Evolutionary conservation across 2,888 invertebrate genomes (phyloP).

Genomic region (Smittia sp.): DNA sequence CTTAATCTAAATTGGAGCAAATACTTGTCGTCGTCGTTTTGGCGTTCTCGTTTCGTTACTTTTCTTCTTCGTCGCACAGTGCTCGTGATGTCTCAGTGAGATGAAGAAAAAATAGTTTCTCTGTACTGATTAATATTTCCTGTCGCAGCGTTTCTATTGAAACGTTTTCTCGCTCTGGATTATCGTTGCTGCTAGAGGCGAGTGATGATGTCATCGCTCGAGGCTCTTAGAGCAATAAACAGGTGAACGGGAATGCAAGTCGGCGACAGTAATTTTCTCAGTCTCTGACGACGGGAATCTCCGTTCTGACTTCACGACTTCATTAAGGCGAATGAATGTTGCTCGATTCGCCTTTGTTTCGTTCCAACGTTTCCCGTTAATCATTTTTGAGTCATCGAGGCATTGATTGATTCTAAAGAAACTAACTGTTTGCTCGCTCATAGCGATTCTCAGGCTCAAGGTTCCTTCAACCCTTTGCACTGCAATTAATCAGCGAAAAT

Average conservation of each 20-base stretch:
- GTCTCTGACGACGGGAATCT: not conserved
- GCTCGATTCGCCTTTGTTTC: slow-evolving; percentile 28
- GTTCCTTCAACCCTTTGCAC: not conserved
- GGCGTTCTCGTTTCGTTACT: slow-evolving; percentile 32
- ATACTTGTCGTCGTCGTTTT: slow-evolving; percentile 34
- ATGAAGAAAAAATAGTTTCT: slow-evolving; percentile 19
- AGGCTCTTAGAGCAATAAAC: not conserved
- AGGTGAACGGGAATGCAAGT: not conserved
- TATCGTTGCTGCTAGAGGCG: not conserved
- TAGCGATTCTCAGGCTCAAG: too few relatives aligned
- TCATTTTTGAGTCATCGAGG: slow-evolving; percentile 27
- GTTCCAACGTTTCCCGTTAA: slow-evolving; percentile 34
- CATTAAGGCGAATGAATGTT: slow-evolving; percentile 31
- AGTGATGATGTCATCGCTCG: slow-evolving; percentile 8
- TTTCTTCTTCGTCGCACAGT: slow-evolving; percentile 12
- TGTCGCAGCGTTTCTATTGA: slow-evolving; percentile 35
- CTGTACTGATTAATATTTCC: slow-evolving; percentile 38
- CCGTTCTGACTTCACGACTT: slow-evolving; percentile 25
- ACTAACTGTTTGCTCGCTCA: too few relatives aligned
- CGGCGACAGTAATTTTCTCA: not conserved
- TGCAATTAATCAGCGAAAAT: not conserved
- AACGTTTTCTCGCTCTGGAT: not conserved
- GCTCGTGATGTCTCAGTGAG: slow-evolving; percentile 16
- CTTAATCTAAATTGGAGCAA: slow-evolving; percentile 40
- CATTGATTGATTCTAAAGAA: too few relatives aligned